Base-by-base conservation (phyloP, 2,113 vertebrate species). In the Ophthalmolycus amberensis region DNA sequence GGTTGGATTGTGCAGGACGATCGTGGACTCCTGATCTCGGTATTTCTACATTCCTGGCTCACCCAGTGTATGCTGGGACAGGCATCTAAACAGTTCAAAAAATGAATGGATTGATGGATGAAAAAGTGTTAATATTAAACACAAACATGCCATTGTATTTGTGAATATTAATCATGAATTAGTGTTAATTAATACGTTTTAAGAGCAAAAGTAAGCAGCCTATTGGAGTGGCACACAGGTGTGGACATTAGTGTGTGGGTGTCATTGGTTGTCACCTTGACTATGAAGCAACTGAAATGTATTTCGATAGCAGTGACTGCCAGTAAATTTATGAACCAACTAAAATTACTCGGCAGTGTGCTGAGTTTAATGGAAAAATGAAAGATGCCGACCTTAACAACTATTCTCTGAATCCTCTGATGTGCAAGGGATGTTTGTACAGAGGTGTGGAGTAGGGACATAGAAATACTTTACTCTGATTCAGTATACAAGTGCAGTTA, bases 311-410 rank as follows among this genome's bases (percentile, higher is more conserved):
- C 52, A 60, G 5, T 20, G 15, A 50, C 29, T 25, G 46, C 20
- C 42, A 16, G 42, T 52, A 27, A 66, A 75, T 54, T 44, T 74
- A 46, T 62, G 37, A 70, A 42, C 42, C 20, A 48, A 34, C 60
- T 58, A 9, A 27, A 54, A 58, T 64, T 3, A 22, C 11, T 25
- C 40, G 44, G 4, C 64, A 69, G 29, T 32, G 65, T 38, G 56
- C 25, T 40, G 8, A 42, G 32, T 46, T 32, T 54, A 46, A n/a
- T 34, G 22, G 9, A 25, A 38, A n/a, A 65, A 42, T 42, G 10
- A 76, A 27, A 68, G 38, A 5, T 27, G 40, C 46, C 38, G 32
- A 3, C 25, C 14, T 62, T 6, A 1, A 20, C 3, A 29, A 46
- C 42, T 46, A 9, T 46, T 12, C n/a, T 46, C 14, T 65, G 11